phyloP scores from a whole-genome alignment of 2,113 vertebrate species.

The Anolis sagrei region DNA sequence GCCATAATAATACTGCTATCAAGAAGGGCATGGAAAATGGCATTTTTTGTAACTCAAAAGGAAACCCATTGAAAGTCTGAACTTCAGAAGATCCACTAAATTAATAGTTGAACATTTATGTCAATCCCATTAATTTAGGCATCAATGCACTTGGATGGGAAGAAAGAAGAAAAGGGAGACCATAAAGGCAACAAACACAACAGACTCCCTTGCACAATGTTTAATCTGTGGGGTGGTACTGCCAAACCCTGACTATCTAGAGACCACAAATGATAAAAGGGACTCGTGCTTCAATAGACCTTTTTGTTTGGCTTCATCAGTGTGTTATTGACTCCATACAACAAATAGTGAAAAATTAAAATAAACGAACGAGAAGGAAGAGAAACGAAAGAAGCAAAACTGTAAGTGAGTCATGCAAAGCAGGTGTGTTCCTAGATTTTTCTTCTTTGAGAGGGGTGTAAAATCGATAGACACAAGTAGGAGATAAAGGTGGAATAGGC shows the following conservation, averaged over 20 bases:
- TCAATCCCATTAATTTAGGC: no score
- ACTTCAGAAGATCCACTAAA: background rate
- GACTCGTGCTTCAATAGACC: background rate
- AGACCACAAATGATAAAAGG: background rate
- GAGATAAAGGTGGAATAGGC: no score
- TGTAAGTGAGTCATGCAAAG: background rate
- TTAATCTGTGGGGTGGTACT: constrained; percentile 4
- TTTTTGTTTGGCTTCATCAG: background rate
- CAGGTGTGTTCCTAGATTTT: no score
- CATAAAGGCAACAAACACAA: background rate
- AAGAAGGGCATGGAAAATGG: background rate
- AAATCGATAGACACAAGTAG: no score
- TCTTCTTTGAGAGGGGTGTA: no score
- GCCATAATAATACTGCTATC: background rate
- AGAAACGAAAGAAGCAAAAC: background rate
- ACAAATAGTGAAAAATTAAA: background rate
- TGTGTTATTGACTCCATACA: background rate
- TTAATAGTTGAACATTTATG: no score
- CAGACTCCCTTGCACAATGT: background rate
- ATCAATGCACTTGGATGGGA: no score
- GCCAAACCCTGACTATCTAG: background rate
- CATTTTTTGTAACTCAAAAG: no score
- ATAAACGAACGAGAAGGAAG: background rate
- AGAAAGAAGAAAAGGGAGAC: background rate
- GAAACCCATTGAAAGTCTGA: background rate